Evolutionary conservation across 2,888 invertebrate species (phyloP).

Genomic region (Catocala sponsa): DNA sequence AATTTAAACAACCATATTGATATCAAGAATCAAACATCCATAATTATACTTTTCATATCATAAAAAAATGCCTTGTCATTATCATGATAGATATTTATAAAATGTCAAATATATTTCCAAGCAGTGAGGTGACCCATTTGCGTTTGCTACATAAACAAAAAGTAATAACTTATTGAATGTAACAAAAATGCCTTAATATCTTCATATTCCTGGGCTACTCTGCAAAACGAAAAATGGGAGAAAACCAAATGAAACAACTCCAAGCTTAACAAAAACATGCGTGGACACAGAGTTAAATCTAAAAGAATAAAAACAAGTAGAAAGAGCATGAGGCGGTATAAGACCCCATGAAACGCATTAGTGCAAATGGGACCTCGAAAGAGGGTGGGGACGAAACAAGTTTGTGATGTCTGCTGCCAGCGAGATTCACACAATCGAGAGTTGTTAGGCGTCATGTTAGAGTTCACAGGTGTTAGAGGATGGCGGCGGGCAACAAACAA

Average conservation of each 20-base stretch:
- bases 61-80: too few relatives aligned
- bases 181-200: conserved; percentile 41
- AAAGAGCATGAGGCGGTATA: conserved; percentile 62
- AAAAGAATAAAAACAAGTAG: conserved; percentile 65
- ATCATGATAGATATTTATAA: not conserved
- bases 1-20: too few relatives aligned
- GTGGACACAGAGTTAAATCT: conserved; percentile 84
- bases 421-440: conserved; percentile 37
- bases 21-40: too few relatives aligned
- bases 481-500: conserved; percentile 75
- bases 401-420: conserved; percentile 78
- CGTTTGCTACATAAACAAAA: conserved; percentile 65
- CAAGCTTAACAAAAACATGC: conserved; percentile 79
- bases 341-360: conserved; percentile 66
- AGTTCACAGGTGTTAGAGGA: conserved; percentile 29
- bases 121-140: conserved; percentile 84
- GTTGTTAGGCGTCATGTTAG: conserved; percentile 45
- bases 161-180: conserved; percentile 39
- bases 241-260: conserved; percentile 46
- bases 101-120: conserved; percentile 58
- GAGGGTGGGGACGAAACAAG: conserved; percentile 78
- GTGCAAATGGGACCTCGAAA: conserved; percentile 85
- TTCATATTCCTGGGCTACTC: conserved; percentile 45
- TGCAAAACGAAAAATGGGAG: conserved; percentile 61
- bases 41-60: too few relatives aligned